Evolutionary conservation across 2,888 invertebrate genomes (phyloP), one percentile per base, ranked within the genome.

Genomic region (Pseudoips prasinana): DNA sequence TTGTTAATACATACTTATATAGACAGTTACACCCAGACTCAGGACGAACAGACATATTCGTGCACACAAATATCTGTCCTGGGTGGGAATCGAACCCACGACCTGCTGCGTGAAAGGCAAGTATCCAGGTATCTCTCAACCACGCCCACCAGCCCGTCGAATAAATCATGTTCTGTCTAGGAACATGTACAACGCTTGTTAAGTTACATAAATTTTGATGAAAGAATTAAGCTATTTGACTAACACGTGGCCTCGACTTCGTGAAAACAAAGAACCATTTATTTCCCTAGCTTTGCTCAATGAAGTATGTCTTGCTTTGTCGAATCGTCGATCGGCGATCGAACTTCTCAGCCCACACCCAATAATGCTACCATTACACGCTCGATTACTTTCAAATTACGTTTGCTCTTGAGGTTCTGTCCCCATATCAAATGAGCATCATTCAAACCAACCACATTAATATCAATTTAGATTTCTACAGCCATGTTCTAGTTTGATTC

Each of bases 301-400:
- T 62, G 65, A 58, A 64, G 66, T 71, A 68, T 68, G 60, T 68
- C 72, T 58, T 58, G 64, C 64, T 66, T 55, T 52, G 56, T 63
- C 58, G 56, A 43, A 58, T 65, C 48, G 54, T 46, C 59, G 58
- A 58, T 46, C 64, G 38, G 51, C 59, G 58, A 58, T 46, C 64
- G 37, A 51, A 43, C 39, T 33, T 31, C 42, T 29, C 58, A 37
- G 52, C 74, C 80, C 76, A 81, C 81, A 66, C 77, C 81, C 78
- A 67, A 62, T 67, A 61, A 70, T 61, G 49, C 60, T 49, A 61
- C 64, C 69, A 76, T 82, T 82, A 73, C 72, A 81, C 74, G 83
- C 73, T 73, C 70, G 67, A 81, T 83, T 83, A 73, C 77, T 66
- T 73, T 64, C 71, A 72, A 79, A 81, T 80, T 75, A 71, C 61